phyloP scores from a whole-genome alignment of 2,888 invertebrate species.

The Alviniconcha strummeri region DNA sequence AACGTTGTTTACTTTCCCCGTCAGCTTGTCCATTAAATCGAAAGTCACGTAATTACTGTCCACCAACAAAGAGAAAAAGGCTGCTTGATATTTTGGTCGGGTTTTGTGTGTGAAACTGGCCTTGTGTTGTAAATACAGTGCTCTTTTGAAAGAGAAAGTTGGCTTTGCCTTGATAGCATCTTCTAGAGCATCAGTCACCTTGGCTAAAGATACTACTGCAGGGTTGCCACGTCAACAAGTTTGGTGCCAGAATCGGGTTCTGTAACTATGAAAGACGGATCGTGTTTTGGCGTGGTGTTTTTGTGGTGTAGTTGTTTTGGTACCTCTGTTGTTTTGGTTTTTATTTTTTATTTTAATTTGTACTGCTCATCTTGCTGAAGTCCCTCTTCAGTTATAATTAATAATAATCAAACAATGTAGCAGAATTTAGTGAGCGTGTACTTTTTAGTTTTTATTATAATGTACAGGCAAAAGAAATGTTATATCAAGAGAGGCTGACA shows the following conservation, averaged over 20 bases:
- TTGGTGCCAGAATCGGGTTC: slow-evolving; percentile 9
- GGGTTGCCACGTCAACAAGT: slow-evolving; percentile 31
- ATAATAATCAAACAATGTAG: not conserved
- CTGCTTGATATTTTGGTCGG: not conserved
- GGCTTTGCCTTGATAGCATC: not conserved
- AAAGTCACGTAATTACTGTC: too few species aligned
- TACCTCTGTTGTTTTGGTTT: not conserved
- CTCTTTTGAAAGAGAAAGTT: not conserved
- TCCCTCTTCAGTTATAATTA: not conserved
- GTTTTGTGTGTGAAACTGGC: too few species aligned
- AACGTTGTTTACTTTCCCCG: not conserved
- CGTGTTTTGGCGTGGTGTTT: too few species aligned
- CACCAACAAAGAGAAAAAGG: not conserved
- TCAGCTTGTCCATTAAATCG: too few species aligned
- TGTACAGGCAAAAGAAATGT: not conserved
- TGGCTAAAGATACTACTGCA: not conserved
- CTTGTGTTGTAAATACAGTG: not conserved
- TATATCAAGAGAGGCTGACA: not conserved
- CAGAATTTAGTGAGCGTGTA: too few species aligned
- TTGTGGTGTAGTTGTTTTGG: not conserved
- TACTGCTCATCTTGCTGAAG: not conserved
- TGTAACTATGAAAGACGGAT: too few species aligned
- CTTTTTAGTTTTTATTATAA: not conserved
- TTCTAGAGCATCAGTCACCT: not conserved
- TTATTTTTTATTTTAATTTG: too few species aligned